phyloP scores from a whole-genome alignment of 2,888 invertebrate genomes.

The Merodon equestris region DNA sequence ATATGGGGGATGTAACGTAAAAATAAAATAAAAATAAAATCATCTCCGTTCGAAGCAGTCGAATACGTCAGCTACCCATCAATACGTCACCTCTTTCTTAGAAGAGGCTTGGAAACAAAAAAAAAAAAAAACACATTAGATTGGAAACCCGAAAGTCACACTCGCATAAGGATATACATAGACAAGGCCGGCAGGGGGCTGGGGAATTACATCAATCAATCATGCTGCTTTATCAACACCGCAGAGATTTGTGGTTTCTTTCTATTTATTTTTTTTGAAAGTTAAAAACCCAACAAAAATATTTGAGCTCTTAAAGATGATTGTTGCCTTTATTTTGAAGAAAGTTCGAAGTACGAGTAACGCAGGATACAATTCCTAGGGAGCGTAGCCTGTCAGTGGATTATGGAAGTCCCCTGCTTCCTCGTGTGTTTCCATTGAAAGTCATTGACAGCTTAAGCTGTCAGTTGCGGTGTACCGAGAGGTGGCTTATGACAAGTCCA shows the following conservation, averaged over 20 bases:
- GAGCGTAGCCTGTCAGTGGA: too few species aligned
- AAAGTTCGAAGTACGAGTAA: too few species aligned
- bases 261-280: conserved; percentile 3
- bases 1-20: too few species aligned
- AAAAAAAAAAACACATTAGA: conserved; percentile 4
- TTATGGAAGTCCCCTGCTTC: too few species aligned
- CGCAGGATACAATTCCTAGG: too few species aligned
- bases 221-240: conserved; percentile 54
- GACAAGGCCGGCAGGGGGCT: neutral
- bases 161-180: neutral
- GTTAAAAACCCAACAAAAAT: conserved; percentile 43
- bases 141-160: conserved; percentile 24
- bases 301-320: conserved; percentile 32
- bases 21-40: conserved; percentile 12
- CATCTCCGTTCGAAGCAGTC: conserved; percentile 54
- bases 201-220: conserved; percentile 55
- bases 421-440: too few species aligned
- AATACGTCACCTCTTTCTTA: conserved; percentile 43
- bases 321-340: conserved; percentile 9
- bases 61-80: conserved; percentile 54
- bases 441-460: too few species aligned
- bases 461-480: too few species aligned
- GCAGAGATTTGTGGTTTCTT: conserved; percentile 29
- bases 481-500: too few species aligned
- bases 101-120: conserved; percentile 3